A percentile compares a stretch with the other conserved stretches of the same genome.
Evolutionary conservation across 2,797 vertebrate genomes (phyloP).

Genomic region (Cottoperca gobio): DNA sequence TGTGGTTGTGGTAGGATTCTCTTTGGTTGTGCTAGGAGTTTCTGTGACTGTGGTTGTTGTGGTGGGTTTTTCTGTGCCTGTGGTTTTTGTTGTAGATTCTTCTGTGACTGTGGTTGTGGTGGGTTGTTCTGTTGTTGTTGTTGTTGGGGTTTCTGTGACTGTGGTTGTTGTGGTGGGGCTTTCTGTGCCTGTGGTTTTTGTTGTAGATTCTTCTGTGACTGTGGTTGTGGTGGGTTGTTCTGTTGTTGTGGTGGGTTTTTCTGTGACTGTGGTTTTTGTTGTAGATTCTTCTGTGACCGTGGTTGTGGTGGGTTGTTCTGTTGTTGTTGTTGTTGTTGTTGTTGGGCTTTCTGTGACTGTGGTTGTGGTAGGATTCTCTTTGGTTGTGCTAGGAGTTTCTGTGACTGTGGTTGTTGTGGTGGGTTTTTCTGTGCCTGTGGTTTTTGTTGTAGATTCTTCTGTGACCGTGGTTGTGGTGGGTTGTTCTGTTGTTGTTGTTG

Average conservation of each 20-base stretch:
- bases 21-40: too few species aligned
- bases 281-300: neutral
- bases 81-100: too few species aligned
- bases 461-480: neutral
- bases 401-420: neutral
- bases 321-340: neutral
- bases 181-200: neutral
- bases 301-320: neutral
- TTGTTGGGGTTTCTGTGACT: accelerated
- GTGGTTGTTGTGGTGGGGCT: neutral
- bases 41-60: too few species aligned
- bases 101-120: too few species aligned
- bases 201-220: neutral
- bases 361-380: neutral
- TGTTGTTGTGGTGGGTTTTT: neutral
- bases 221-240: neutral
- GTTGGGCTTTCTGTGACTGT: neutral
- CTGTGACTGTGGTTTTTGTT: neutral
- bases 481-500: too few species aligned
- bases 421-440: neutral
- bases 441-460: neutral
- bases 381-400: neutral
- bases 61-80: too few species aligned
- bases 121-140: neutral
- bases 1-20: too few species aligned